Conservation (phyloP, 2,113 vertebrate genomes). For the Pimephales promelas region DNA sequence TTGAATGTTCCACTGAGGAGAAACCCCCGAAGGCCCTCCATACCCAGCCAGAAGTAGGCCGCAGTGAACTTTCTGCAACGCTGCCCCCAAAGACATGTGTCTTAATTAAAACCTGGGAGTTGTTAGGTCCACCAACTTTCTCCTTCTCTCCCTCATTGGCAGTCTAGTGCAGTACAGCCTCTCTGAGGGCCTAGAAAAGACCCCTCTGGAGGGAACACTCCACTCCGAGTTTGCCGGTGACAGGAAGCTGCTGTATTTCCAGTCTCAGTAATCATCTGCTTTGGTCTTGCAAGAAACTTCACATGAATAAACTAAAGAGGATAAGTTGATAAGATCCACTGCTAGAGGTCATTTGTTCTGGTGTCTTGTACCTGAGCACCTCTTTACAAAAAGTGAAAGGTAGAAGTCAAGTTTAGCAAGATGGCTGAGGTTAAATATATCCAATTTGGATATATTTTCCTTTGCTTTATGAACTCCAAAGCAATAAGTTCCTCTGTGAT, state of each 20-base stretch:
- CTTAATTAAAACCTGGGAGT: conserved; percentile 55
- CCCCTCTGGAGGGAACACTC: conserved; percentile 5
- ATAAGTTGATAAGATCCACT: conserved; percentile 9
- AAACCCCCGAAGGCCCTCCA: conserved; percentile 30
- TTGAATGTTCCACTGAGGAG: conserved; percentile 45
- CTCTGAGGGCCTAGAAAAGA: conserved; percentile 18
- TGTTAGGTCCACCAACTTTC: conserved; percentile 45
- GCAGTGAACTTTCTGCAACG: conserved; percentile 46
- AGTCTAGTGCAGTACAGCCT: not conserved
- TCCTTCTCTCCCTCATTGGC: conserved; percentile 19
- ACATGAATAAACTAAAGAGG: not conserved
- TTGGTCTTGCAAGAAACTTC: not conserved
- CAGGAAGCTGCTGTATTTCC: not conserved
- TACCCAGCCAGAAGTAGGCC: conserved; percentile 48
- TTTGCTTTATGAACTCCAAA: not conserved
- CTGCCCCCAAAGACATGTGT: conserved; percentile 49
- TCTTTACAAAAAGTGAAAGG: not conserved
- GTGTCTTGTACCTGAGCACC: not conserved
- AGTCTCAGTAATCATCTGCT: conserved; percentile 18
- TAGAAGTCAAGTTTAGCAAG: not conserved
- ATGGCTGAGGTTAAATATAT: not conserved
- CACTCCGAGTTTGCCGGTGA: not conserved
- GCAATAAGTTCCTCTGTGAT: not conserved
- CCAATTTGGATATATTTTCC: not conserved
- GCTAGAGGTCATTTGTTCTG: not conserved